These are phyloP conservation scores for Melanotaenia pygmaea DNA, from an alignment of 2,797 vertebrate genomes.

Conservation along the genomic window DNA sequence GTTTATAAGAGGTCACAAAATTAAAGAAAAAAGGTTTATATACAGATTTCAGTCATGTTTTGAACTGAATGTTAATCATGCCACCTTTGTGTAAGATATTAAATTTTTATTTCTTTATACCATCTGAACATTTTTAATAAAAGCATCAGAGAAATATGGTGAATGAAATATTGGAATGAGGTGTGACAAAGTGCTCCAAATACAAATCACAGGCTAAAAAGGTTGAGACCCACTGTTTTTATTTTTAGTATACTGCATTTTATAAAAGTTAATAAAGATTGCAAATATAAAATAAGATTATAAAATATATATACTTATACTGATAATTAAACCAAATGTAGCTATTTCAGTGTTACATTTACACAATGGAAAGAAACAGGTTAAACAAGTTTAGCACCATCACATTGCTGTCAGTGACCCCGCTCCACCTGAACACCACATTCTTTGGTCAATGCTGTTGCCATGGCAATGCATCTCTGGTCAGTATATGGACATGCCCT, in stretches of 20 bases:
- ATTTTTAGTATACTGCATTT: too few species aligned
- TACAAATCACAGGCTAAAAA: neutral
- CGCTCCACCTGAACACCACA: constrained; percentile 5
- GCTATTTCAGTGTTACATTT: neutral
- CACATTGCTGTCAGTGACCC: neutral
- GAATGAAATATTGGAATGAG: neutral
- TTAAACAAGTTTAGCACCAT: constrained; percentile 11
- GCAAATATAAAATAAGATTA: too few species aligned
- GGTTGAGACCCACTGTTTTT: too few species aligned
- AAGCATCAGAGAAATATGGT: neutral
- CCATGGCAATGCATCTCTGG: constrained; percentile 73
- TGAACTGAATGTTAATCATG: neutral
- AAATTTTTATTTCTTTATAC: neutral
- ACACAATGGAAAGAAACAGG: neutral
- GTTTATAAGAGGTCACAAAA: neutral
- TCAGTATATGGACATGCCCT: constrained; percentile 67
- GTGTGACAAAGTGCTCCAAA: neutral
- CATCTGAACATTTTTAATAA: too few species aligned
- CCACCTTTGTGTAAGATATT: neutral
- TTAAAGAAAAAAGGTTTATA: neutral
- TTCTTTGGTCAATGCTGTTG: constrained; percentile 58
- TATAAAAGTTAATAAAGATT: too few species aligned
- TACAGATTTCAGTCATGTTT: neutral
- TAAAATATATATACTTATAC: too few species aligned
- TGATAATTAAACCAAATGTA: neutral